Evolutionary conservation across 2,888 invertebrate species (phyloP).

Genomic region (Deroplatys truncata): DNA sequence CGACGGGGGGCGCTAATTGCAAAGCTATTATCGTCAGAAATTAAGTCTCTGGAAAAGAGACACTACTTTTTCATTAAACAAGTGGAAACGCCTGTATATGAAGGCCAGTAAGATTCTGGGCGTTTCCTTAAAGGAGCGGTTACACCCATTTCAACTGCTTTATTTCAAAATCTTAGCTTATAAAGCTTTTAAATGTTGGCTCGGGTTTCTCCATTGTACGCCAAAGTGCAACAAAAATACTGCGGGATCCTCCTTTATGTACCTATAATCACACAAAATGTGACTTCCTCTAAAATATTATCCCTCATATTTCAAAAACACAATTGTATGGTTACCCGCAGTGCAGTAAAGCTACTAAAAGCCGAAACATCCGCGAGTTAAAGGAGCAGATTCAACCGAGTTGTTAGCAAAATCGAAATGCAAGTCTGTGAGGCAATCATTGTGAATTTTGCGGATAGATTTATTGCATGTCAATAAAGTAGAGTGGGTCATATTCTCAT

Average conservation of each 20-base stretch:
- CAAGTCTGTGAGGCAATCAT: too few relatives aligned
- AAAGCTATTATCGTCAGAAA: neutral
- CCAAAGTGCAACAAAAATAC: neutral
- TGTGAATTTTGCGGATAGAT: too few relatives aligned
- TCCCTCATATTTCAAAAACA: neutral
- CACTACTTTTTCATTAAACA: neutral
- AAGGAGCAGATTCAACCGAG: too few relatives aligned
- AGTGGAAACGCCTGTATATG: neutral
- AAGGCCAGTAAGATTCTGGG: neutral
- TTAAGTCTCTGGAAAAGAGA: neutral
- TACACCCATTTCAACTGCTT: neutral
- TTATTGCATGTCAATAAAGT: too few relatives aligned
- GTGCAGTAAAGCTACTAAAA: neutral
- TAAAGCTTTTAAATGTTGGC: neutral
- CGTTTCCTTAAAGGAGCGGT: neutral
- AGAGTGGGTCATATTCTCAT: too few relatives aligned
- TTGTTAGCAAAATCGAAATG: too few relatives aligned
- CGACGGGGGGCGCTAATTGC: neutral
- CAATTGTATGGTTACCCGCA: neutral
- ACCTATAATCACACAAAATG: neutral
- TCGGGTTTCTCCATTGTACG: neutral
- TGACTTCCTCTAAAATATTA: neutral
- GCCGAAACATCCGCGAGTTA: too few relatives aligned
- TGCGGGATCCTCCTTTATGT: neutral
- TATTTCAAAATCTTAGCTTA: neutral